These are phyloP conservation scores for Drosophila kanekoi DNA, from an alignment of 2,888 invertebrate species.

Conservation along the genomic window DNA sequence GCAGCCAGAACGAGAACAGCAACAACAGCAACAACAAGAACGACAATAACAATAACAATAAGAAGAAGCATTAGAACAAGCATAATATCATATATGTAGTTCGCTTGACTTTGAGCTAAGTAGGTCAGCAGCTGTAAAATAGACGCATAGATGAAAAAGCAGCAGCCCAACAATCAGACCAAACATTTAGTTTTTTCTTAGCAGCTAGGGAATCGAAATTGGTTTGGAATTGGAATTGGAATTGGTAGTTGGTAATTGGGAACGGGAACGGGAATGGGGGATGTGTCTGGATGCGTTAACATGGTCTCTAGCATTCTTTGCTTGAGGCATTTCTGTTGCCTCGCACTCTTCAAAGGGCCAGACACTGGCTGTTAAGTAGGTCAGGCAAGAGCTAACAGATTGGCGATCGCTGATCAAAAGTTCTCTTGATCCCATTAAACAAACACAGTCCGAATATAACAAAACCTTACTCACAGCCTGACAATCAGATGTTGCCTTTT, in stretches of 20 bases:
- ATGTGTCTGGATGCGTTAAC: slow-evolving; percentile 45
- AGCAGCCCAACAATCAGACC: slow-evolving; percentile 35
- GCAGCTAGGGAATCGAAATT: slow-evolving; percentile 36
- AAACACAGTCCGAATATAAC: slow-evolving; percentile 4
- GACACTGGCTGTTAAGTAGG: slow-evolving; percentile 62
- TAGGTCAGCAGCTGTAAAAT: slow-evolving; percentile 78
- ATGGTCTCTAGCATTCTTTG: slow-evolving; percentile 46
- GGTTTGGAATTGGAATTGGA: slow-evolving; percentile 21
- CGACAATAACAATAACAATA: not conserved
- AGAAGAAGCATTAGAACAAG: slow-evolving; percentile 21
- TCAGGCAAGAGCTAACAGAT: slow-evolving; percentile 51
- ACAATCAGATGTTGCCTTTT: not conserved
- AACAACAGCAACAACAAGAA: not conserved
- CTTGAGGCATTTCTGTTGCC: slow-evolving; percentile 40
- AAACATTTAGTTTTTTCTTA: slow-evolving; percentile 18
- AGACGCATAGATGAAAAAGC: slow-evolving; percentile 50
- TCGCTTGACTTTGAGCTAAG: slow-evolving; percentile 74
- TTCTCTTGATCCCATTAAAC: slow-evolving; percentile 31
- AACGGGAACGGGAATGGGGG: slow-evolving; percentile 6
- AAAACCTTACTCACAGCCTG: too few species aligned
- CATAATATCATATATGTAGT: slow-evolving; percentile 49
- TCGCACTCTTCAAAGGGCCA: slow-evolving; percentile 53
- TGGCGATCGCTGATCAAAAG: slow-evolving; percentile 25
- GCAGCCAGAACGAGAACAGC: slow-evolving; percentile 32
- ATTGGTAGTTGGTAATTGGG: slow-evolving; percentile 17